Evolutionary conservation across 2,797 vertebrate genomes (phyloP).

Genomic region (Peromyscus melanophrys): DNA sequence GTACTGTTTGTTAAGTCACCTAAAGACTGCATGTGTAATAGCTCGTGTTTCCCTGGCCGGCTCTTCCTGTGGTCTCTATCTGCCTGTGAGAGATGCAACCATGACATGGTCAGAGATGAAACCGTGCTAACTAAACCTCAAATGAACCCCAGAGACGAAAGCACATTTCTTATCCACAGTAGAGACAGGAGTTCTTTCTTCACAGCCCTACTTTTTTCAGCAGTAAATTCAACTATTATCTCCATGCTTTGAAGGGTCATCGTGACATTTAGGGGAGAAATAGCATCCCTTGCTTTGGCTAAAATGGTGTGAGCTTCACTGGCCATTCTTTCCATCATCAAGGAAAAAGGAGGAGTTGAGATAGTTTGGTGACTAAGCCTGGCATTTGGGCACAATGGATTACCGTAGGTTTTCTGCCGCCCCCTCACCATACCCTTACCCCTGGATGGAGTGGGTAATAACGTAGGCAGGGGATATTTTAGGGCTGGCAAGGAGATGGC

Average conservation of each 20-base stretch:
- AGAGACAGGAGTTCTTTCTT: neutral
- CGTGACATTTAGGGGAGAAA: neutral
- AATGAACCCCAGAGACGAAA: neutral
- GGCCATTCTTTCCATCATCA: neutral
- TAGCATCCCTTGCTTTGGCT: neutral
- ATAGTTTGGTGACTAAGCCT: neutral
- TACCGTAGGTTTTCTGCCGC: rapidly evolving
- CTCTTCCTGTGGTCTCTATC: neutral
- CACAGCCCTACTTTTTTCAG: neutral
- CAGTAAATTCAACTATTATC: constrained; percentile 1
- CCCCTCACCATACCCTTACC: neutral
- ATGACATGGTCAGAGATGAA: neutral
- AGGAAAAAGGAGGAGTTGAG: neutral
- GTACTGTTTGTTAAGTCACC: neutral
- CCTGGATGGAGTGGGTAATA: neutral
- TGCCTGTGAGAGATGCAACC: neutral
- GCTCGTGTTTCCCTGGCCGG: neutral
- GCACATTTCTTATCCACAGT: neutral
- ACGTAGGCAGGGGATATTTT: neutral
- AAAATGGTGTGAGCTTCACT: neutral
- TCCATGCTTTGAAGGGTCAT: neutral
- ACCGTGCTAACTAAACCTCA: neutral
- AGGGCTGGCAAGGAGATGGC: neutral
- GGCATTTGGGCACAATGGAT: neutral
- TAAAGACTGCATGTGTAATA: neutral